phyloP scores from a whole-genome alignment of 2,888 invertebrate genomes.

The Ephialtes manifestator region DNA sequence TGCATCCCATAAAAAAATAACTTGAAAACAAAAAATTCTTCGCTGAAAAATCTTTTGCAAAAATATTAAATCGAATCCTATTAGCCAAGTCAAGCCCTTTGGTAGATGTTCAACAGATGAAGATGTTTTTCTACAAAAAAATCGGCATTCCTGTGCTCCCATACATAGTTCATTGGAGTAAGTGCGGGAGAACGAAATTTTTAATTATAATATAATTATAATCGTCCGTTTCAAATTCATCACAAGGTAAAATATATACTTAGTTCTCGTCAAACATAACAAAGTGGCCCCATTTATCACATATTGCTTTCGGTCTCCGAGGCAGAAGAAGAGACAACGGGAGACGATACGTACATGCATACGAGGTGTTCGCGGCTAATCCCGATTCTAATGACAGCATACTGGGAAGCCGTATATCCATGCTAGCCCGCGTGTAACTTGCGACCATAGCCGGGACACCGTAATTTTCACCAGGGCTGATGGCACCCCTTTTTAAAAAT shows the following conservation, averaged over 20 bases:
- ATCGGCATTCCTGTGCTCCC: too few relatives aligned
- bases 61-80: too few relatives aligned
- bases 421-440: constrained; percentile 72
- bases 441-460: constrained; percentile 71
- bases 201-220: too few relatives aligned
- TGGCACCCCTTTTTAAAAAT: constrained; percentile 22
- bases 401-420: constrained; percentile 82
- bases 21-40: too few relatives aligned
- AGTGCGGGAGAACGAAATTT: too few relatives aligned
- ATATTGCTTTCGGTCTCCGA: constrained; percentile 6
- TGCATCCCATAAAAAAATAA: too few relatives aligned
- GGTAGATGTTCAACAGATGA: too few relatives aligned
- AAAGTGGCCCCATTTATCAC: constrained; percentile 40
- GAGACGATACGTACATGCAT: constrained; percentile 53
- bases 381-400: constrained; percentile 83
- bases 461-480: constrained; percentile 63
- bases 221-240: neutral
- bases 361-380: constrained; percentile 77
- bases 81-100: too few relatives aligned
- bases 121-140: too few relatives aligned
- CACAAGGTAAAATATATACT: neutral
- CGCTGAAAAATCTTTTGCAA: too few relatives aligned
- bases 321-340: constrained; percentile 26
- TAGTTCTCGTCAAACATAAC: neutral
- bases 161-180: too few relatives aligned